Evolutionary conservation across 2,888 invertebrate genomes (phyloP).

Genomic region (Ectemnius cavifrons): DNA sequence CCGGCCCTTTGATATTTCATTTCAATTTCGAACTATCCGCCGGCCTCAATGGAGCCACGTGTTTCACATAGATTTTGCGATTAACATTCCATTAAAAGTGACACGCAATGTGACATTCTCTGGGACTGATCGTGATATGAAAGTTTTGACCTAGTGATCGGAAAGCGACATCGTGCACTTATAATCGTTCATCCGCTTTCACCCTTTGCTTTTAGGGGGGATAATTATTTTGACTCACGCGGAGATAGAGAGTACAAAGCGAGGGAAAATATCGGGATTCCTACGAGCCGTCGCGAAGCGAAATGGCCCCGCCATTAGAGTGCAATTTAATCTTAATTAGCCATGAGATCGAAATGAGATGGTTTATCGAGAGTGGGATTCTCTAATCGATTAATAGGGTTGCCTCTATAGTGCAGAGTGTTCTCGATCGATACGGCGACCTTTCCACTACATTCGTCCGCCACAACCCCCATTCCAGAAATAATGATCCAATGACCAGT

Average conservation of each 20-base stretch:
- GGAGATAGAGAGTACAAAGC: no score
- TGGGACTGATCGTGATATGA: slow-evolving; percentile 25
- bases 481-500: slow-evolving; percentile 16
- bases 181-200: no score
- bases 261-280: slow-evolving; percentile 1
- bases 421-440: slow-evolving; percentile 30
- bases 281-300: slow-evolving; percentile 8
- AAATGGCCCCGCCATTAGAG: slow-evolving; percentile 36
- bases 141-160: neutral
- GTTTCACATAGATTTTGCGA: slow-evolving; percentile 66
- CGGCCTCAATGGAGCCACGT: slow-evolving; percentile 9
- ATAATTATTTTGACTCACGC: no score
- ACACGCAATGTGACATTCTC: slow-evolving; percentile 35
- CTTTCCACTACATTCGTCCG: slow-evolving; percentile 16
- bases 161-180: no score
- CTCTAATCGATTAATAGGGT: slow-evolving; percentile 30
- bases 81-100: slow-evolving; percentile 60
- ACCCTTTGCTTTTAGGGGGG: no score
- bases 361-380: slow-evolving; percentile 37
- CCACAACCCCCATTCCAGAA: slow-evolving; percentile 42
- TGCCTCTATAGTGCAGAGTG: neutral
- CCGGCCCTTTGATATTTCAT: neutral
- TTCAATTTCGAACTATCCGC: no score
- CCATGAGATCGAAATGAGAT: slow-evolving; percentile 44
- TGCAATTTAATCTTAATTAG: slow-evolving; percentile 64